Conservation (phyloP, 2,888 invertebrate species). For the Ichneumoninae sp. region DNA sequence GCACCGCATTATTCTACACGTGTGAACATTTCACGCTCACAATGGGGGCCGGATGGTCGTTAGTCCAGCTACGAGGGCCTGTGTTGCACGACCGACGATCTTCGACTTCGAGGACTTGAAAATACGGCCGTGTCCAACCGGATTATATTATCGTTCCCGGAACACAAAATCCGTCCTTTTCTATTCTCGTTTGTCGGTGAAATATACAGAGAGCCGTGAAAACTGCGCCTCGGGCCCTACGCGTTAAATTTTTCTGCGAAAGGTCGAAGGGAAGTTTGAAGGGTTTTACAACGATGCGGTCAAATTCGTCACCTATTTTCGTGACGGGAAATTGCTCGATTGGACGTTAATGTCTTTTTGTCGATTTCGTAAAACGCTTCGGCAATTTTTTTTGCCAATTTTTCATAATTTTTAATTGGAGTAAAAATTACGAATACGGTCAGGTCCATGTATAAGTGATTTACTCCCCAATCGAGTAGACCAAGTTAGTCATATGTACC, state of each 20-base stretch:
- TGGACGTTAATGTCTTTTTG: not conserved
- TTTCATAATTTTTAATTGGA: too few species aligned
- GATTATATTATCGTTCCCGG: constrained; percentile 72
- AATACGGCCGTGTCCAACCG: constrained; percentile 63
- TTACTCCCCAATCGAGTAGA: too few species aligned
- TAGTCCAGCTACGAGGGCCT: constrained; percentile 52
- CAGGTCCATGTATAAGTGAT: too few species aligned
- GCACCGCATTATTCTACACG: constrained; percentile 73
- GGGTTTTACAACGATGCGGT: not conserved
- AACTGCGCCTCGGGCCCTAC: constrained; percentile 38
- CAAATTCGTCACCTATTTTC: not conserved
- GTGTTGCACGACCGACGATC: constrained; percentile 25
- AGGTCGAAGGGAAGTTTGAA: not conserved
- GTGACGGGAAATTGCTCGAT: not conserved
- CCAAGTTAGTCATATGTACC: not conserved
- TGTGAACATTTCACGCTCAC: constrained; percentile 76
- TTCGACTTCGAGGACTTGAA: constrained; percentile 45
- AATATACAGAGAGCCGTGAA: constrained; percentile 70
- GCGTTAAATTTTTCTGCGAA: not conserved
- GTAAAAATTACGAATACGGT: too few species aligned
- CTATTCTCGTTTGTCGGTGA: constrained; percentile 68
- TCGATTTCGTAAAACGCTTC: not conserved
- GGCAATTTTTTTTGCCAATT: not conserved
- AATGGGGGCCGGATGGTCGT: constrained; percentile 72
- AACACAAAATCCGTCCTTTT: constrained; percentile 59